Conservation (phyloP, 2,113 vertebrate species). For the Micromys minutus region DNA sequence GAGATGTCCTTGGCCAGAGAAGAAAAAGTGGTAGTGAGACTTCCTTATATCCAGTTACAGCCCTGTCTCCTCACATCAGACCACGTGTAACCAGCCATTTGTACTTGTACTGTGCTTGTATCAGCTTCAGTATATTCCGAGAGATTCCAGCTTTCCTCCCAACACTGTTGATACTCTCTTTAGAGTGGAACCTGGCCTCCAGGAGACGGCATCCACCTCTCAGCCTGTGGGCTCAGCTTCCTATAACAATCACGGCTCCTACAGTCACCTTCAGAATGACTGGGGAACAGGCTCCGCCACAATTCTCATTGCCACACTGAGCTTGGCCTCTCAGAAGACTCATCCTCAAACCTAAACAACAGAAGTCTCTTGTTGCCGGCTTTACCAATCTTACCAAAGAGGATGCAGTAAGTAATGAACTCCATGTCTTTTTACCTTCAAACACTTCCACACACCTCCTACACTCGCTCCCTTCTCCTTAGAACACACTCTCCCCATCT, state of each 20-base stretch:
- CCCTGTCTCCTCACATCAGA: not conserved
- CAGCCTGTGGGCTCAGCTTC: not conserved
- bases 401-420: not conserved
- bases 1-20: not conserved
- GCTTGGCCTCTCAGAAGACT: not conserved
- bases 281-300: not conserved
- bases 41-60: not conserved
- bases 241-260: not conserved
- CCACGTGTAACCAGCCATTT: not conserved
- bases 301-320: not conserved
- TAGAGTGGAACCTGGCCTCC: not conserved
- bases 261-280: not conserved
- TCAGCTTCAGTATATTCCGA: not conserved
- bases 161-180: not conserved
- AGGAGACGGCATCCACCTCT: not conserved
- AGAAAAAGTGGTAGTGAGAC: not conserved
- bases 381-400: not conserved
- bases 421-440: not conserved
- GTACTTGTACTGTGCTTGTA: not conserved
- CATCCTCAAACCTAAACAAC: not conserved
- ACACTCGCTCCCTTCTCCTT: too few species aligned
- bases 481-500: too few species aligned
- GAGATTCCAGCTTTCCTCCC: not conserved
- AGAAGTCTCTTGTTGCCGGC: not conserved
- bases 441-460: not conserved